Evolutionary conservation across 2,797 vertebrate genomes (phyloP).

Genomic region (Myotis daubentonii): DNA sequence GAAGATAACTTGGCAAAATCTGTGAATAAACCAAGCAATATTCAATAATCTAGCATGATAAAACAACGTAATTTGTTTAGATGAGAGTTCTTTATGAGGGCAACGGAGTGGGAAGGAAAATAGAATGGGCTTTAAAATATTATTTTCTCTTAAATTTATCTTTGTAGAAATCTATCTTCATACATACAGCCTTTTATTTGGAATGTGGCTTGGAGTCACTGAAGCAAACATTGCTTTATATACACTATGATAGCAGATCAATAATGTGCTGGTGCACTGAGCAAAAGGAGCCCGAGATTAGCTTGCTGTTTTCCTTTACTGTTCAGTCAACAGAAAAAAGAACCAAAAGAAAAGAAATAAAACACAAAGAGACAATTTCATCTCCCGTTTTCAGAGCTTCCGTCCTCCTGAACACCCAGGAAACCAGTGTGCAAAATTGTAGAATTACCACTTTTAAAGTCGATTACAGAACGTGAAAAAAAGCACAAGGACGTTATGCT

Average conservation of each 20-base stretch:
- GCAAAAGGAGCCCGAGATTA: conserved; percentile 55
- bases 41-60: background rate
- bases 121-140: conserved; percentile 48
- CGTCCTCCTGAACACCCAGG: background rate
- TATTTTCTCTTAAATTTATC: conserved; percentile 55
- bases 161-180: conserved; percentile 34
- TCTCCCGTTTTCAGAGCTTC: conserved; percentile 45
- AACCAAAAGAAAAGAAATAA: conserved; percentile 49
- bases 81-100: conserved; percentile 51
- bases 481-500: background rate
- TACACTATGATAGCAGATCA: conserved; percentile 20
- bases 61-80: conserved; percentile 28
- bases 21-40: background rate
- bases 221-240: conserved; percentile 62
- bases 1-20: conserved; percentile 15
- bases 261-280: background rate
- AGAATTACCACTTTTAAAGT: conserved; percentile 37
- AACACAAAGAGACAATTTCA: conserved; percentile 36
- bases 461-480: background rate
- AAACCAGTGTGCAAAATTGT: background rate
- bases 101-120: conserved; percentile 21
- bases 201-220: background rate
- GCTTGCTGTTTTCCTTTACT: conserved; percentile 64
- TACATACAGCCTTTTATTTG: conserved; percentile 47
- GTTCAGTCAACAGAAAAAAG: conserved; percentile 66